These are phyloP conservation scores for Athalia circularis DNA, from an alignment of 2,888 invertebrate species.

Conservation along the genomic window DNA sequence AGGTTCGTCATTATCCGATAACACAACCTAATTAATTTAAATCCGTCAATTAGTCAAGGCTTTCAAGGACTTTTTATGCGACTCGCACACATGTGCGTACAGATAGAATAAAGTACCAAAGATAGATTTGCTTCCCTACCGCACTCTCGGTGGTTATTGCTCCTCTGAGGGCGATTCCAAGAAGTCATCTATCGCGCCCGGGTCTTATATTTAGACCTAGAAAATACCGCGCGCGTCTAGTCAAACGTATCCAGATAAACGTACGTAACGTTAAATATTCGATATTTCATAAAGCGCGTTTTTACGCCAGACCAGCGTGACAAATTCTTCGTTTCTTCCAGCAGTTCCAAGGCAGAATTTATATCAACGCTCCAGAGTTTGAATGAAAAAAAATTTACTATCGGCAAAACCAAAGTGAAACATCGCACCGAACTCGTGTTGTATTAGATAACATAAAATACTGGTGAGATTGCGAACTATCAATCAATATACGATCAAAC, in stretches of 20 bases:
- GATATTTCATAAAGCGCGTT: background rate
- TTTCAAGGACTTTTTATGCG: slow-evolving; percentile 59
- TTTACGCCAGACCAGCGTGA: too few relatives aligned
- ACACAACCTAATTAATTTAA: background rate
- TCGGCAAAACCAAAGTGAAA: background rate
- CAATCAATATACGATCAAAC: slow-evolving; percentile 31
- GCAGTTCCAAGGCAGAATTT: background rate
- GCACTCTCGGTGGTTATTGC: slow-evolving; percentile 24
- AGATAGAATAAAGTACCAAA: slow-evolving; percentile 25
- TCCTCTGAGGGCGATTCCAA: slow-evolving; percentile 33
- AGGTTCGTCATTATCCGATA: background rate
- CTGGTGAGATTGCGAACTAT: background rate
- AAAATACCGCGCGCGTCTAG: background rate
- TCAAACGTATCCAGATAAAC: background rate
- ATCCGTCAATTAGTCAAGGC: slow-evolving; percentile 63
- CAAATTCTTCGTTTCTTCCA: background rate
- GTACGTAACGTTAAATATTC: background rate
- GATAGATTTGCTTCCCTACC: slow-evolving; percentile 35
- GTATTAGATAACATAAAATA: too few relatives aligned
- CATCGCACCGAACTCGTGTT: too few relatives aligned
- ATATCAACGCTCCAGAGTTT: background rate
- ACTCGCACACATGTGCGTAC: background rate
- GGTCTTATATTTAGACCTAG: slow-evolving; percentile 30
- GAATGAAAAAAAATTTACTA: background rate
- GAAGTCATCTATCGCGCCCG: slow-evolving; percentile 5